Evolutionary conservation across 2,113 vertebrate species (phyloP).

Genomic region (Hyaena hyaena): DNA sequence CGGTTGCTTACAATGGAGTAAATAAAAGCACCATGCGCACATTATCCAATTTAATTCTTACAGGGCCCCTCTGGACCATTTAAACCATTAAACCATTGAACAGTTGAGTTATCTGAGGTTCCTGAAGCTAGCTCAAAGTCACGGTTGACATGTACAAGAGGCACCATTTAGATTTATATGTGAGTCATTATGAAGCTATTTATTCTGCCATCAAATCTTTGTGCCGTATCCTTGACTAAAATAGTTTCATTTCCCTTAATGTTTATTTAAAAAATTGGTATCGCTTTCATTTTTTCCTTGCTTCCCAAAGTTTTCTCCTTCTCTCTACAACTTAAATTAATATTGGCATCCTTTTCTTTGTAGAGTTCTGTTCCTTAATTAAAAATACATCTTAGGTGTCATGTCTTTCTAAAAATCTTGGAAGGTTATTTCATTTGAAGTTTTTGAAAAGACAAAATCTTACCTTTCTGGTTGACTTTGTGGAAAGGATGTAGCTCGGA

Average conservation of each 20-base stretch:
- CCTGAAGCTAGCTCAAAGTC: constrained; percentile 6
- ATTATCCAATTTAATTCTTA: background rate
- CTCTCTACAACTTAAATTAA: constrained; percentile 56
- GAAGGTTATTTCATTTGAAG: constrained; percentile 63
- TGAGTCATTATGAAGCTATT: background rate
- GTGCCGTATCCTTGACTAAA: background rate
- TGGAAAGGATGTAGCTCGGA: background rate
- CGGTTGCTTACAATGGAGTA: background rate
- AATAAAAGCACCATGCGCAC: background rate
- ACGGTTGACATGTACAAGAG: background rate
- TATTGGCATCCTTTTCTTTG: constrained; percentile 47
- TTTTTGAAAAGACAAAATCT: constrained; percentile 46
- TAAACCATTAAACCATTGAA: background rate
- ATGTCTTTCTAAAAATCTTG: constrained; percentile 59
- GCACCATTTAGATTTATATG: background rate
- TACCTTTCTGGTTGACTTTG: constrained; percentile 54
- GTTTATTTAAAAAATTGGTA: background rate
- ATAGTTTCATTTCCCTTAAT: constrained; percentile 40
- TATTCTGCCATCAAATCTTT: background rate
- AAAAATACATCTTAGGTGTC: constrained; percentile 72
- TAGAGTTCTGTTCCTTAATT: constrained; percentile 59
- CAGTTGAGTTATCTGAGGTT: background rate
- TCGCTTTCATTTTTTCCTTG: background rate
- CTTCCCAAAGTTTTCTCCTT: background rate
- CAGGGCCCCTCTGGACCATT: background rate